A percentile compares a stretch with the other conserved stretches of the same genome.
These are phyloP conservation scores for Drosophila vallismaia DNA, from an alignment of 2,888 invertebrate genomes.

Conservation along the genomic window DNA sequence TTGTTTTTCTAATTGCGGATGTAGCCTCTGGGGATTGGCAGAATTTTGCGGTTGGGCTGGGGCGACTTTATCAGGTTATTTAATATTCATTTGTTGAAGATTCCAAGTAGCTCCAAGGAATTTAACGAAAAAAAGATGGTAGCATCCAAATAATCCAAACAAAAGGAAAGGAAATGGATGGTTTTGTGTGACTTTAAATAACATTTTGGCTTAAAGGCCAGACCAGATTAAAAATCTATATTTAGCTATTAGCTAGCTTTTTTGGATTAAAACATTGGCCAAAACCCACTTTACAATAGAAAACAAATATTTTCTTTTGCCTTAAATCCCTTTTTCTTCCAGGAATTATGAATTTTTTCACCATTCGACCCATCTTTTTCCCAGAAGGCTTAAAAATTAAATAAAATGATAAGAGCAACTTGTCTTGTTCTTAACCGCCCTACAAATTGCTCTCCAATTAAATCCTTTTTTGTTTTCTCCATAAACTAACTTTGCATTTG, in stretches of 20 bases:
- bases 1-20: constrained; percentile 41
- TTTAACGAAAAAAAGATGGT: neutral
- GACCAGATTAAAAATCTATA: constrained; percentile 6
- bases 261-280: no score
- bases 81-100: constrained; percentile 35
- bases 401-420: constrained; percentile 40
- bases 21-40: constrained; percentile 1
- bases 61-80: constrained; percentile 39
- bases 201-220: constrained; percentile 19
- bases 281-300: no score
- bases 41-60: neutral
- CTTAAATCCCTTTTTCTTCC: neutral
- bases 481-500: constrained; percentile 60
- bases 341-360: neutral
- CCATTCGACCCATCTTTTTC: neutral
- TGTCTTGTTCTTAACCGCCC: constrained; percentile 52
- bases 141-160: neutral
- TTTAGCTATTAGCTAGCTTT: no score
- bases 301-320: no score
- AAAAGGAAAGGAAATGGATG: constrained; percentile 16
- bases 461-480: constrained; percentile 57
- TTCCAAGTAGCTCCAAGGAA: constrained; percentile 2
- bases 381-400: constrained; percentile 27
- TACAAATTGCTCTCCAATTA: constrained; percentile 73
- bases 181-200: constrained; percentile 14